These are phyloP conservation scores for Anableps anableps DNA, from an alignment of 2,797 vertebrate genomes.

Conservation along the genomic window DNA sequence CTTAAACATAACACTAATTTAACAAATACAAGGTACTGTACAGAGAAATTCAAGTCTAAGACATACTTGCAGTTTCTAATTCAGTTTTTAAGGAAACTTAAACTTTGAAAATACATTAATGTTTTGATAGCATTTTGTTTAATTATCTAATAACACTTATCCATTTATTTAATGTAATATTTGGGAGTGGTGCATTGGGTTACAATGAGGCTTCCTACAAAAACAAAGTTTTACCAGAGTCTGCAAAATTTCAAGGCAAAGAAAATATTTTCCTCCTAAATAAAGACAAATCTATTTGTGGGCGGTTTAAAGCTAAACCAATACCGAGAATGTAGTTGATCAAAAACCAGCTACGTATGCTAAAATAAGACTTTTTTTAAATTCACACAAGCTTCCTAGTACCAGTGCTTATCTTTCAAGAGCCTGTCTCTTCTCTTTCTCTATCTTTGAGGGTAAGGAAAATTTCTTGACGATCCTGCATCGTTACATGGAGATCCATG, in stretches of 20 bases:
- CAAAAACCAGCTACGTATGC: neutral
- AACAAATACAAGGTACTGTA: neutral
- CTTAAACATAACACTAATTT: neutral
- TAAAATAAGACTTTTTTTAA: neutral
- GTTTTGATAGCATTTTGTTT: neutral
- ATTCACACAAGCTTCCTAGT: neutral
- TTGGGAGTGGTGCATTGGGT: neutral
- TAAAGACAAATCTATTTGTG: neutral
- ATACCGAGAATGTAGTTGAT: neutral
- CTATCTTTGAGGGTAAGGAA: constrained; percentile 87
- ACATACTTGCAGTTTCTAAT: neutral
- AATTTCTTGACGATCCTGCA: constrained; percentile 90
- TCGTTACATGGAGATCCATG: constrained; percentile 96
- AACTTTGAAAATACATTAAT: neutral
- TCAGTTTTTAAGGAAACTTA: neutral
- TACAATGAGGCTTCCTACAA: neutral
- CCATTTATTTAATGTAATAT: neutral
- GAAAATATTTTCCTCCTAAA: neutral
- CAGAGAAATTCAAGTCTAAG: neutral
- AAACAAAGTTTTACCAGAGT: neutral
- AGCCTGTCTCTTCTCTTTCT: neutral
- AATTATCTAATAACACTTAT: no score
- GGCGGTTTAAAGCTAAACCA: neutral
- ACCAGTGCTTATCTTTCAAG: neutral
- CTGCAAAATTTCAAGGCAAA: neutral